Conservation (phyloP, 2,888 invertebrate species). For the Nowickia ferox region DNA sequence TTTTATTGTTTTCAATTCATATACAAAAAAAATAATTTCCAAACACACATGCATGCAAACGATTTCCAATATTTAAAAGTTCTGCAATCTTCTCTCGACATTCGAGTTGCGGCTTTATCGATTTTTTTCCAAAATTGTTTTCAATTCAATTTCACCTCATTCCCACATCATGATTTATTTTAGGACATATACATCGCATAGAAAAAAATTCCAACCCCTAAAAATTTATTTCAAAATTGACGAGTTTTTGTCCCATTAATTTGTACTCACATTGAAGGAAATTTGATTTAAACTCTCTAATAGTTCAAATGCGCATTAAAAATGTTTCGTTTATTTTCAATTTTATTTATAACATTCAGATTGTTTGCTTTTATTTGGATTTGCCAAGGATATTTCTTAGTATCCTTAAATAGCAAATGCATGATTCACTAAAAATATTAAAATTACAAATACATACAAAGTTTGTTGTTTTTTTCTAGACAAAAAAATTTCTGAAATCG, state of each 20-base stretch:
- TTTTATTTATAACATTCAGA: conserved; percentile 16
- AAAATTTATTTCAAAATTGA: conserved; percentile 26
- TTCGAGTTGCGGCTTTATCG: background rate
- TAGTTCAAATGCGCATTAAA: conserved; percentile 61
- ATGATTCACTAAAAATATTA: conserved; percentile 30
- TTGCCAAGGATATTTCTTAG: conserved; percentile 56
- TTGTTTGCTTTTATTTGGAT: conserved; percentile 7
- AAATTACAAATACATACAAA: conserved; percentile 24
- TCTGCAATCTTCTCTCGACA: background rate
- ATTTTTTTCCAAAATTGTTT: conserved; percentile 32
- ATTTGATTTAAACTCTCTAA: conserved; percentile 56
- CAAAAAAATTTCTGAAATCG: conserved; percentile 22
- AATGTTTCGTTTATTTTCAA: conserved; percentile 33
- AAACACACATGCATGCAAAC: background rate
- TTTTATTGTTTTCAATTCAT: background rate
- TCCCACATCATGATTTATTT: conserved; percentile 6
- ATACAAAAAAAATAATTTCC: no score
- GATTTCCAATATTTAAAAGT: background rate
- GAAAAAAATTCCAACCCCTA: conserved; percentile 42
- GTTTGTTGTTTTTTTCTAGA: conserved; percentile 1
- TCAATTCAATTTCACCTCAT: conserved; percentile 42
- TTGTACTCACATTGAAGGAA: conserved; percentile 47
- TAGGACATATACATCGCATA: background rate
- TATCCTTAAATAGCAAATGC: conserved; percentile 35
- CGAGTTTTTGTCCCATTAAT: conserved; percentile 15